Base-by-base conservation (phyloP, 2,888 invertebrate species). In the Caenorhabditis becei region DNA sequence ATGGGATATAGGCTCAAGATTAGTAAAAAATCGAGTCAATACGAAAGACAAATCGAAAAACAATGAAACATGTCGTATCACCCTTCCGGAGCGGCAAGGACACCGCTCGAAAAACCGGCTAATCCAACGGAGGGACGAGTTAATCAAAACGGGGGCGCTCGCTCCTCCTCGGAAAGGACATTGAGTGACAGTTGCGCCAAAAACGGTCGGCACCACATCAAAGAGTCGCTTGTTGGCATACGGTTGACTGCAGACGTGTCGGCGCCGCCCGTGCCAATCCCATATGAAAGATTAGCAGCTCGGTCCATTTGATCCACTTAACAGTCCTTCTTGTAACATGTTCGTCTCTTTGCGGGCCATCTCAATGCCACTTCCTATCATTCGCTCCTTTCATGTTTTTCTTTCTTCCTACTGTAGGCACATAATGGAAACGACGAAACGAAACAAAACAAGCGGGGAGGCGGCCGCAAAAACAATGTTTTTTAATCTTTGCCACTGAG, bases 231-330 rank as follows among this genome's bases (percentile, higher is more conserved):
- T 70, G 59, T 65, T 70, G 70, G 70, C 71, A 59, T 37, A 78
- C 78, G 78, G 71, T 71, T 78, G 78, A 71, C 28, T 71, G 78
- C 71, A 78, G 78, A 78, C 78, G 78, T 51, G 49, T 65, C 69
- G 71, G 71, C 78, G 78, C 32, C 63, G 47, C 65, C 59, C 54
- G 56, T 74, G 56, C 61, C 51, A 51, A 35, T 5, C 41, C 41
- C 2, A 41, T 41, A 20, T 59, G 23, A 18, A 14, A n/a, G 54
- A 65, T 65, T 65, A 65, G 59, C 14, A 59, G 20, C 49, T 49
- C 49, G 74, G 28, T 74, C 32, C 74, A 74, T 74, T 74, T 20
- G 32, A 24, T 28, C 28, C 35, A 51, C 67, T 61, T 61, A 41
- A 41, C 37, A 61, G 41, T 61, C 11, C 24, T 24, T 47, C 20